Percentiles rank a stretch among this genome's conserved stretches.
phyloP scores from a whole-genome alignment of 2,797 vertebrate species.

The Echeneis naucrates region DNA sequence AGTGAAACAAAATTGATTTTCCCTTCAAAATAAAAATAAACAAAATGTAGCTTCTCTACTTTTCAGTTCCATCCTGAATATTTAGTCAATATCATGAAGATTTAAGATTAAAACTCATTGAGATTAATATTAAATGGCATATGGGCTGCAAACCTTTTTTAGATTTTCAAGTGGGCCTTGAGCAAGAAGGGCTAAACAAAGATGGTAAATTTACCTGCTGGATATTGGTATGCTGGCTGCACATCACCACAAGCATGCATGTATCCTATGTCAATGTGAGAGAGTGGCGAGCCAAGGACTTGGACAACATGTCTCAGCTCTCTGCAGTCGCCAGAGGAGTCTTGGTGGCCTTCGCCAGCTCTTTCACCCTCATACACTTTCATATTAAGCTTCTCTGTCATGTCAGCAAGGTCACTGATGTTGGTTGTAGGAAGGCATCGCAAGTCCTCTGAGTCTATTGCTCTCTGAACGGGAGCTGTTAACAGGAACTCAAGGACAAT shows the following conservation, averaged over 20 bases:
- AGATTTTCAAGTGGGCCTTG: too few species aligned
- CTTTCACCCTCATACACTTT: constrained; percentile 65
- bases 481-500: constrained; percentile 66
- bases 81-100: too few species aligned
- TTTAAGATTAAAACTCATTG: too few species aligned
- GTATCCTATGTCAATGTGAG: constrained; percentile 12
- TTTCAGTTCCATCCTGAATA: too few species aligned
- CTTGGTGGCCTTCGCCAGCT: constrained; percentile 61
- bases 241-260: not conserved
- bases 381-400: constrained; percentile 65
- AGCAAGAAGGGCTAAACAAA: not conserved
- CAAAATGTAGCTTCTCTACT: too few species aligned
- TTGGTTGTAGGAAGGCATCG: constrained; percentile 50
- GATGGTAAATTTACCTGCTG: not conserved
- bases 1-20: too few species aligned
- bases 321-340: constrained; percentile 41
- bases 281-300: constrained; percentile 41
- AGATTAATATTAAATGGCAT: too few species aligned
- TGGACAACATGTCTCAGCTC: constrained; percentile 45
- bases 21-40: too few species aligned
- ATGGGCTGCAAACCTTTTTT: too few species aligned
- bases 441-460: constrained; percentile 38
- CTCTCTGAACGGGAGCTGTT: constrained; percentile 44
- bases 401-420: constrained; percentile 67
- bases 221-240: too few species aligned